Base-by-base conservation (phyloP, 1,140 invertebrate genomes). In the Fopius arisanus region DNA sequence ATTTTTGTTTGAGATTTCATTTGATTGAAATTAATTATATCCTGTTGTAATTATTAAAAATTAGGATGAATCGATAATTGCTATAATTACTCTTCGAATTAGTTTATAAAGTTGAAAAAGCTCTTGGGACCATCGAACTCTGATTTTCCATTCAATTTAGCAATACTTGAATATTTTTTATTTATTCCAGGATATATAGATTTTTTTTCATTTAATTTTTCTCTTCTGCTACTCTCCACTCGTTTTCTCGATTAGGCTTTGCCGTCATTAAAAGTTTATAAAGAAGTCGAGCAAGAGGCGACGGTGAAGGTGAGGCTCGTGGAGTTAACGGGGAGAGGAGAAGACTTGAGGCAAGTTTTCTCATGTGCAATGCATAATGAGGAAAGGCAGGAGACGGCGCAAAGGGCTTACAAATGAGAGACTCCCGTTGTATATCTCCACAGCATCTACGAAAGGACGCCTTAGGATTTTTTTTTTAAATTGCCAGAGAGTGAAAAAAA, bases 251-350 rank as follows among this genome's bases (percentile, higher is more conserved):
- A 87, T 88, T 88, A 87, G 85, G 86, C 83, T 87, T 85, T 82
- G 81, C 84, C 85, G 84, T 88, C 87, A 88, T 88, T 88, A 88
- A 88, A 88, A 88, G 86, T 88, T 88, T 88, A 88, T 87, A 87
- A 88, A 87, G 84, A 87, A 87, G 85, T 79, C 78, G 75, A 84
- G 79, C 79, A 79, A 79, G 77, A 80, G 70, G 77, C 75, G 78
- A 77, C n/a, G 59, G n/a, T 40, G 33, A 71, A 76, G 71, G 76
- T 72, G 70, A 75, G 79, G 82, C 81, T 83, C 75, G 67, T 79
- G 82, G 81, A 72, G 63, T 72, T 54, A 69, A 37, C 23, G n/a
- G 21, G 62, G 73, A 66, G 51, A 69, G 75, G 71, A 74, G 72
- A 67, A 75, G 79, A 83, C 82, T 83, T 76, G 69, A 81, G 82